These are phyloP conservation scores for Babylonia areolata DNA, from an alignment of 1,140 invertebrate genomes.

Conservation along the genomic window DNA sequence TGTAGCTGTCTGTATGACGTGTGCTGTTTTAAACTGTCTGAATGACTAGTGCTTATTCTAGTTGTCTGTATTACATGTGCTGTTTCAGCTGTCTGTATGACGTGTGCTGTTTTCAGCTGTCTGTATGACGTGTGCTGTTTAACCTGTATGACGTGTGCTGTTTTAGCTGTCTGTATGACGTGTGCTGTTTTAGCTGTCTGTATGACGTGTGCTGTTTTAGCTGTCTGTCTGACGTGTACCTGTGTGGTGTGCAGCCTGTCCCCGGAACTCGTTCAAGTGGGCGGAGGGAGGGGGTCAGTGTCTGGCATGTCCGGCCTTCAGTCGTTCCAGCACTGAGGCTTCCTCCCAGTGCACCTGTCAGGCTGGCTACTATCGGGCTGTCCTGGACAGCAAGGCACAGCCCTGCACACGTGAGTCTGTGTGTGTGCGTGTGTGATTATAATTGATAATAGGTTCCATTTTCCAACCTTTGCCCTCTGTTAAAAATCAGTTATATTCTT, in stretches of 20 bases:
- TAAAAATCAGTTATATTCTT: too few species aligned
- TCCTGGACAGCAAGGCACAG: slow-evolving; percentile 89
- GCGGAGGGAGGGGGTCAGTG: slow-evolving; percentile 79
- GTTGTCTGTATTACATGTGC: too few species aligned
- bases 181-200: neutral
- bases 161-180: neutral
- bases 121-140: neutral
- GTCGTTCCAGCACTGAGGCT: slow-evolving; percentile 85
- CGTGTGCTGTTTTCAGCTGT: neutral
- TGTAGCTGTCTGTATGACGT: neutral
- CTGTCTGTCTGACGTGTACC: neutral
- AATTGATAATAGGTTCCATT: too few species aligned
- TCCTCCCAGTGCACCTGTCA: slow-evolving; percentile 93
- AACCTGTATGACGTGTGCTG: too few species aligned
- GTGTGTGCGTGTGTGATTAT: too few species aligned
- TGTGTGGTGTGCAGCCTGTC: slow-evolving; percentile 80
- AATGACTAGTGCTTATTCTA: too few species aligned
- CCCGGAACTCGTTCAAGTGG: slow-evolving; percentile 83
- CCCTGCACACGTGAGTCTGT: slow-evolving; percentile 89
- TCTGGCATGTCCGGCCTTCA: slow-evolving; percentile 93
- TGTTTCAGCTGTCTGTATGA: too few species aligned
- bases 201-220: neutral
- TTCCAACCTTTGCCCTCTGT: too few species aligned
- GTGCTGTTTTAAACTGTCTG: too few species aligned
- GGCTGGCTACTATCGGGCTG: slow-evolving; percentile 88